A percentile compares a stretch with the other conserved stretches of the same genome.
Evolutionary conservation across 2,113 vertebrate genomes (phyloP).

Genomic region (Xenopus laevis): DNA sequence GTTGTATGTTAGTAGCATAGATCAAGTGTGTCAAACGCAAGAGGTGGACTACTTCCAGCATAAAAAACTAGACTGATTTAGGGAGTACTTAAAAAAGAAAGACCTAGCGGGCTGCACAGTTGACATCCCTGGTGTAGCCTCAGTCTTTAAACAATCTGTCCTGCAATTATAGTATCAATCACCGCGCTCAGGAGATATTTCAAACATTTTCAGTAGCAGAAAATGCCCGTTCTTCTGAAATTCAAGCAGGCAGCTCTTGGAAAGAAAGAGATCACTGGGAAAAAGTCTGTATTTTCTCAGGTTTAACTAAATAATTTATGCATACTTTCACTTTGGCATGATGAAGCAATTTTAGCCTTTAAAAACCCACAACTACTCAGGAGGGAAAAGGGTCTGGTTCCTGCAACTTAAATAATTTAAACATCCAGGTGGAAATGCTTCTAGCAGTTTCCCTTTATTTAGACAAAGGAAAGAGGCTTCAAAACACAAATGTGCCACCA

Average conservation of each 20-base stretch:
- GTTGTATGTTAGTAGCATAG: no score
- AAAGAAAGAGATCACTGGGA: constrained; percentile 77
- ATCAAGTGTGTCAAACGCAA: no score
- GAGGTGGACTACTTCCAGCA: no score
- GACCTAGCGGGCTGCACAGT: no score
- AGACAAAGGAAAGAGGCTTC: constrained; percentile 73
- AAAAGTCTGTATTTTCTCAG: constrained; percentile 82
- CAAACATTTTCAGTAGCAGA: constrained; percentile 63
- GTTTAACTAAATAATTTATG: constrained; percentile 96
- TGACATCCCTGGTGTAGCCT: not conserved
- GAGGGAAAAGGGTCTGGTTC: constrained; percentile 82
- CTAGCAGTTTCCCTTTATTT: constrained; percentile 64
- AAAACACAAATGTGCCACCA: constrained; percentile 52
- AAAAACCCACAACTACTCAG: constrained; percentile 80
- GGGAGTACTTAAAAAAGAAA: no score
- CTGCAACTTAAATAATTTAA: constrained; percentile 93
- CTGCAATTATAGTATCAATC: constrained; percentile 58
- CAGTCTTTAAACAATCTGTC: constrained; percentile 16
- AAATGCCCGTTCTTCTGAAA: constrained; percentile 71
- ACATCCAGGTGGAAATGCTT: constrained; percentile 86
- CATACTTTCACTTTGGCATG: constrained; percentile 90
- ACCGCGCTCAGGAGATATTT: constrained; percentile 56
- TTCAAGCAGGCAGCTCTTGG: constrained; percentile 73
- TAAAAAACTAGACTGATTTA: no score
- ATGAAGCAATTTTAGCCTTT: constrained; percentile 96